A percentile compares a stretch with the other conserved stretches of the same genome.
Conservation (phyloP, 2,113 vertebrate genomes). For the Pipra filicauda region DNA sequence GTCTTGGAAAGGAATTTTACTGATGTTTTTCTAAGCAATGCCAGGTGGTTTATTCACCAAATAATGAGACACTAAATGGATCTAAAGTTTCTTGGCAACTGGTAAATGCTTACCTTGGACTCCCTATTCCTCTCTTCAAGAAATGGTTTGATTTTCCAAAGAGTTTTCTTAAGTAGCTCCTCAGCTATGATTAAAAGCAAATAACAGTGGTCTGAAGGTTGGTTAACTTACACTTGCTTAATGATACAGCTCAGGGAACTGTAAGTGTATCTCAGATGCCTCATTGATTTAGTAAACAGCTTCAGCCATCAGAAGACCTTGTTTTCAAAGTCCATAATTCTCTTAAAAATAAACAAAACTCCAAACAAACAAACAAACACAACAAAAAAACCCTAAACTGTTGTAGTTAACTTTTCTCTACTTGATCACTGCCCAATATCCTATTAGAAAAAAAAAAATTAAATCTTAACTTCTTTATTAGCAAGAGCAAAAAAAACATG, state of each 20-base stretch:
- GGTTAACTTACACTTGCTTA: conserved; percentile 3
- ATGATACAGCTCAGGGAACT: neutral
- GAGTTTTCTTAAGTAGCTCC: conserved; percentile 23
- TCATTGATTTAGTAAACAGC: neutral
- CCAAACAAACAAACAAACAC: neutral
- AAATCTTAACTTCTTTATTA: neutral
- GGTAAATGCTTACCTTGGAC: conserved; percentile 33
- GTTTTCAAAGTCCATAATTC: neutral
- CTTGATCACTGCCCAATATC: neutral
- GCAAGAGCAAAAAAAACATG: neutral
- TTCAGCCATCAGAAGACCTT: neutral
- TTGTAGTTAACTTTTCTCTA: neutral
- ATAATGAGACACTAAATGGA: conserved; percentile 53
- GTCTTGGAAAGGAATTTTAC: neutral
- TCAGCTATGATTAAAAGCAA: conserved; percentile 45
- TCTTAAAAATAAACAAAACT: neutral
- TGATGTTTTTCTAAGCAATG: conserved; percentile 6
- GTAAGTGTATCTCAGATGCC: neutral
- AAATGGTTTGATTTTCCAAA: conserved; percentile 38
- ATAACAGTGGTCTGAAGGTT: neutral
- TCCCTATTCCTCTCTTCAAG: neutral
- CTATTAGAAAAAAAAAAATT: neutral
- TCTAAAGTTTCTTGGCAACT: conserved; percentile 14
- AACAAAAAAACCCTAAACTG: neutral
- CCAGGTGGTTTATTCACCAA: conserved; percentile 19